Evolutionary conservation across 2,888 invertebrate species (phyloP).

Genomic region (Melipona beecheii): DNA sequence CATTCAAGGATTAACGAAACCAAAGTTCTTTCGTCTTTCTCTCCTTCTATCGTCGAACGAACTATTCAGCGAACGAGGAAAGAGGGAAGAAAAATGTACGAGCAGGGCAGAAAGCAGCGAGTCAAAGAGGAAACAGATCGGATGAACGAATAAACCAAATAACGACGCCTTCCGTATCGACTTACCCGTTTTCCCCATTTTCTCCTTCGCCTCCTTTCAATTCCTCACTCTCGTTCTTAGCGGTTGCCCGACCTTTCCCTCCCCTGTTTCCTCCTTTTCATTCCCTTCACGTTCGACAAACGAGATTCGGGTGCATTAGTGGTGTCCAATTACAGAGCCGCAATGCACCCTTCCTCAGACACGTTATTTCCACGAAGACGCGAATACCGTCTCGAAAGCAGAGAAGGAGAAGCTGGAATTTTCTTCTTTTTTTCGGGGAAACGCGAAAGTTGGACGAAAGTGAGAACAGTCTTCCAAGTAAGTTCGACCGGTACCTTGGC

Average conservation of each 20-base stretch:
- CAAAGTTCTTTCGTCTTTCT: neutral
- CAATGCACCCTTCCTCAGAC: constrained; percentile 51
- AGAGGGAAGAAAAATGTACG: neutral
- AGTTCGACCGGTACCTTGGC: neutral
- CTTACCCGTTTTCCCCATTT: constrained; percentile 24
- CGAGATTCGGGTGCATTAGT: constrained; percentile 74
- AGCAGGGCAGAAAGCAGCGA: constrained; percentile 9
- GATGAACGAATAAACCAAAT: constrained; percentile 72
- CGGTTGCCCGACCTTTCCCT: constrained; percentile 38
- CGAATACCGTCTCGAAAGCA: neutral
- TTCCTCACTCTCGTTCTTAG: constrained; percentile 18
- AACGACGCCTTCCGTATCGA: constrained; percentile 62
- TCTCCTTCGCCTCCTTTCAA: constrained; percentile 8
- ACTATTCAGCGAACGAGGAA: neutral
- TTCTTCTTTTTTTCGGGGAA: neutral
- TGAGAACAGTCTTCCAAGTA: neutral
- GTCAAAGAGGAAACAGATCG: constrained; percentile 67
- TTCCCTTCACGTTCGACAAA: constrained; percentile 73
- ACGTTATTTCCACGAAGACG: constrained; percentile 46
- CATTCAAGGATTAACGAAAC: neutral
- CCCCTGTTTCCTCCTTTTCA: constrained; percentile 52
- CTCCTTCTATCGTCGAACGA: neutral
- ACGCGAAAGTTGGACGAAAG: neutral
- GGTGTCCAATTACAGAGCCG: constrained; percentile 72
- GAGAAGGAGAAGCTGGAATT: neutral